Evolutionary conservation across 2,113 vertebrate species (phyloP), one percentile per base, ranked within the genome.

Genomic region (Electrona antarctica): DNA sequence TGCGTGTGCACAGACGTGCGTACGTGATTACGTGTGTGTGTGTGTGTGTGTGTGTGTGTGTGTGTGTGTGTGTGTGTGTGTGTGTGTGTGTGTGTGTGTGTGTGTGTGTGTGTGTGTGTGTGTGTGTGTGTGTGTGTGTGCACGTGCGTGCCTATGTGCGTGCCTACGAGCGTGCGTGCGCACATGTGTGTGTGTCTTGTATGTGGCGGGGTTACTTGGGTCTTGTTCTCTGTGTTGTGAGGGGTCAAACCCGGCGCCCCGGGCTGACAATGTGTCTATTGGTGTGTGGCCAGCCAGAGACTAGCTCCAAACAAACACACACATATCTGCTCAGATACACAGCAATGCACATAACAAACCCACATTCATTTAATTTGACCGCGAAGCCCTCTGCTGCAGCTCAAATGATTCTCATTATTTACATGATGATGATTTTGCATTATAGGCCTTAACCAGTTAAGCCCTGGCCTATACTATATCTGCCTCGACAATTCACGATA

Each of bases 241-340:
- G 79, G 82, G 92, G 87, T 89, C 80, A 89, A 88, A 89, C 76
- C 76, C 74, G 78, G 88, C 89, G 81, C 76, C 58, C 74, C 67
- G 69, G 55, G 79, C 87, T 85, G 90, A 93, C 90, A 91, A 90
- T 86, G 85, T 79, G 70, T 65, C 80, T 83, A 85, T 91, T 91
- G 83, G 89, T 82, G 90, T 88, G 87, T 85, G 82, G 69, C 89
- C 91, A 93, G 77, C 89, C 90, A 83, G 85, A 90, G 87, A 83
- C 74, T 71, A 64, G 79, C 65, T 87, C 88, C 88, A 87, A 90
- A 88, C 87, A 89, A 89, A 87, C 88, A 72, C 72, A 90, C 86
- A 61, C 87, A 71, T 65, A 3, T 8, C 14, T 21, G 54, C n/a
- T 60, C 71, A 46, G 3, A 13, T 11, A 45, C 59, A 45, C 29